These are phyloP conservation scores for Archilochus colubris DNA, from an alignment of 2,113 vertebrate genomes.

Conservation along the genomic window DNA sequence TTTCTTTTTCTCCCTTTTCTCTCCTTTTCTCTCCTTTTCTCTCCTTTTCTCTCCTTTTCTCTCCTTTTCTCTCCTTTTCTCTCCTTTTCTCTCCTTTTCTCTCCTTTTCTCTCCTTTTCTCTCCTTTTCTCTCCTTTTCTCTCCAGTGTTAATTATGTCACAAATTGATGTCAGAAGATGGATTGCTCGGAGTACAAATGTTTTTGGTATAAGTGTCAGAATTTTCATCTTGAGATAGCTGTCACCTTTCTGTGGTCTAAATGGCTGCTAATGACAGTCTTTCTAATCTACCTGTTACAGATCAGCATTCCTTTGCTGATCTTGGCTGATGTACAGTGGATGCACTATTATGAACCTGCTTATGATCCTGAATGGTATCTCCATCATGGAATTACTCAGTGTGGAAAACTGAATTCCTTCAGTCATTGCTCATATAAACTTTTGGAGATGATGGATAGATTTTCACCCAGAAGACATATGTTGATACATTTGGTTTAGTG, in stretches of 20 bases:
- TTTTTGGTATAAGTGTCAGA: not conserved
- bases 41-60: not conserved
- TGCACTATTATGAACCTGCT: not conserved
- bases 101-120: not conserved
- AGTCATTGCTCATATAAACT: not conserved
- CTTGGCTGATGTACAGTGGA: not conserved
- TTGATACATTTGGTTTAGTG: not conserved
- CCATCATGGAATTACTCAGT: not conserved
- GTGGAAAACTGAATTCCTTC: not conserved
- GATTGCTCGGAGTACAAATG: not conserved
- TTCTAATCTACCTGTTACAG: not conserved
- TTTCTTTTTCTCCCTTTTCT: not conserved
- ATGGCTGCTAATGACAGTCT: not conserved
- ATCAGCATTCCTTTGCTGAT: constrained; percentile 4
- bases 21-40: not conserved
- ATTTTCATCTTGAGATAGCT: not conserved
- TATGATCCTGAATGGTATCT: not conserved
- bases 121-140: not conserved
- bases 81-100: not conserved
- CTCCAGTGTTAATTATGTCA: not conserved
- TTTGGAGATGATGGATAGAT: not conserved
- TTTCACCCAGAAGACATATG: not conserved
- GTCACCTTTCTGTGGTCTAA: not conserved
- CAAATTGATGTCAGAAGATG: not conserved
- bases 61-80: not conserved